Evolutionary conservation across 2,113 vertebrate genomes (phyloP).

Genomic region (Prolemur simus): DNA sequence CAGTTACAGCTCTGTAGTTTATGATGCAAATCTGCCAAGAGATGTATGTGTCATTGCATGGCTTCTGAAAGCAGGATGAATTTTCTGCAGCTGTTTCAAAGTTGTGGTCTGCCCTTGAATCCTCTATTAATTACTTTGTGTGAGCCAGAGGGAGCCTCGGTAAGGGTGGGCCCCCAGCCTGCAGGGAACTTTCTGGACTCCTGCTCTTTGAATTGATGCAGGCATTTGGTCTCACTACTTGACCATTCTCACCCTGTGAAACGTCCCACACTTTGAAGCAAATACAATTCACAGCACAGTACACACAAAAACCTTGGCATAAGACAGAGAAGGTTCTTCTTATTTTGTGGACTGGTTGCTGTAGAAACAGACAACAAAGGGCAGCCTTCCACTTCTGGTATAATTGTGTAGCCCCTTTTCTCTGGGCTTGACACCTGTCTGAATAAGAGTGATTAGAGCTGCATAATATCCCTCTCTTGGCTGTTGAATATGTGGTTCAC

Average conservation of each 20-base stretch:
- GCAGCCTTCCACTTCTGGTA: constrained; percentile 88
- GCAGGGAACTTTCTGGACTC: constrained; percentile 76
- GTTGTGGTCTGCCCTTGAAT: constrained; percentile 82
- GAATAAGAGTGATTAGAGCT: constrained; percentile 85
- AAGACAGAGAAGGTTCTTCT: constrained; percentile 87
- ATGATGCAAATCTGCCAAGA: constrained; percentile 71
- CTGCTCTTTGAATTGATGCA: constrained; percentile 80
- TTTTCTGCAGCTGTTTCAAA: constrained; percentile 83
- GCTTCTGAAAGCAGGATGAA: constrained; percentile 73
- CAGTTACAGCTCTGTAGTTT: constrained; percentile 61
- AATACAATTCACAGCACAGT: constrained; percentile 86
- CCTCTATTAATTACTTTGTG: constrained; percentile 80
- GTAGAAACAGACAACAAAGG: constrained; percentile 91
- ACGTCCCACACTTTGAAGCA: constrained; percentile 84
- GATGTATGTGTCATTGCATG: constrained; percentile 37
- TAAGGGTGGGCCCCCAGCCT: constrained; percentile 82
- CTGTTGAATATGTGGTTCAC: constrained; percentile 79
- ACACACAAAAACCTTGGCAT: constrained; percentile 88
- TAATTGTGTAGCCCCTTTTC: constrained; percentile 90
- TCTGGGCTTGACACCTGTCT: constrained; percentile 86
- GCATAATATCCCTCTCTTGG: constrained; percentile 83
- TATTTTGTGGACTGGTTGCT: constrained; percentile 88
- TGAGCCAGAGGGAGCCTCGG: constrained; percentile 78
- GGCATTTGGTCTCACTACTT: constrained; percentile 82
- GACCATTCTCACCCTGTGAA: constrained; percentile 80